Conservation (phyloP, 1,140 invertebrate genomes). For the Gryon sp. region DNA sequence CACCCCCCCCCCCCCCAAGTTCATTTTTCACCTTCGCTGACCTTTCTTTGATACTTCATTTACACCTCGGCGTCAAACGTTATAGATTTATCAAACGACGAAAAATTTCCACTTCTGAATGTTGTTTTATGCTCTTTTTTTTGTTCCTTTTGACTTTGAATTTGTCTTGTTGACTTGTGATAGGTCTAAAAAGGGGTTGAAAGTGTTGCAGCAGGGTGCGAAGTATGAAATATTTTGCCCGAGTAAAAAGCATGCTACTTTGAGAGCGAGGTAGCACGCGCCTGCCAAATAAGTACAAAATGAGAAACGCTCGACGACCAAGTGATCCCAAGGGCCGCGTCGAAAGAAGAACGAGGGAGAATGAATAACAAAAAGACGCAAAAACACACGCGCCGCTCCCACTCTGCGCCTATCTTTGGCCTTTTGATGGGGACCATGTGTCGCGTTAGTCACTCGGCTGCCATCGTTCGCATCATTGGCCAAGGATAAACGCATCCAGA, state of each 20-base stretch:
- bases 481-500: too few relatives aligned
- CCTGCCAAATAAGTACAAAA: slow-evolving; percentile 29
- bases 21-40: too few relatives aligned
- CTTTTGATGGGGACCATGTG: slow-evolving; percentile 11
- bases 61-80: too few relatives aligned
- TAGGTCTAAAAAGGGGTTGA: slow-evolving; percentile 8
- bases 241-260: slow-evolving; percentile 29
- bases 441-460: slow-evolving; percentile 2
- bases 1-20: too few relatives aligned
- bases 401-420: not conserved
- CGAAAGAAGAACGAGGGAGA: slow-evolving; percentile 12
- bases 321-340: slow-evolving; percentile 23
- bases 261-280: slow-evolving; percentile 22
- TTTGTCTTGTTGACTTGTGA: too few relatives aligned
- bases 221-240: slow-evolving; percentile 45
- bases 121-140: too few relatives aligned
- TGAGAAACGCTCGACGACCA: slow-evolving; percentile 21
- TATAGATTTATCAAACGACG: too few relatives aligned
- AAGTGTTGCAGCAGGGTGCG: slow-evolving; percentile 32
- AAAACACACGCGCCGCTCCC: slow-evolving; percentile 2
- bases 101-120: too few relatives aligned
- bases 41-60: too few relatives aligned
- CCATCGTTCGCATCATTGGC: too few relatives aligned
- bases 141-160: slow-evolving; percentile 22
- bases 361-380: slow-evolving; percentile 38